Conservation (phyloP, 64 coral and sea anemone species). For the Stichodactyla mertensii region DNA sequence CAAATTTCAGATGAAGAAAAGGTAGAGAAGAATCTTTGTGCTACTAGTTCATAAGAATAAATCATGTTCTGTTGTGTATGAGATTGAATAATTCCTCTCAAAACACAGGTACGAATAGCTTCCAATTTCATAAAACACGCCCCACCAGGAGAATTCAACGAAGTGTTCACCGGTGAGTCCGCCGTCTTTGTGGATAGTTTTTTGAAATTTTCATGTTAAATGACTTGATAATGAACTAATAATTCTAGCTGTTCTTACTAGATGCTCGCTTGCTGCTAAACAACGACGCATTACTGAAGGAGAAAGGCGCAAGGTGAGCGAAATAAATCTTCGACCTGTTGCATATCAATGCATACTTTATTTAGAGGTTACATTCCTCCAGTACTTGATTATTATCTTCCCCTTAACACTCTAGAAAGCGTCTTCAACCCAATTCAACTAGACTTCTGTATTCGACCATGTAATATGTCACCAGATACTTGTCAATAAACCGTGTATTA, state of each 20-base stretch:
- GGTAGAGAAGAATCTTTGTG: slow-evolving; percentile 46
- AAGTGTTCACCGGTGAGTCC: slow-evolving; percentile 93
- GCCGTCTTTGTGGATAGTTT: background rate
- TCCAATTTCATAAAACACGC: slow-evolving; percentile 99
- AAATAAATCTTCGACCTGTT: slow-evolving; percentile 24
- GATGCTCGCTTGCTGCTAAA: slow-evolving; percentile 93
- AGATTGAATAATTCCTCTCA: slow-evolving; percentile 21
- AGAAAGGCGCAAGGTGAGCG: slow-evolving; percentile 80
- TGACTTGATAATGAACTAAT: background rate
- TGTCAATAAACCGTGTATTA: background rate
- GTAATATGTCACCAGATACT: background rate
- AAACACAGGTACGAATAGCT: slow-evolving; percentile 89
- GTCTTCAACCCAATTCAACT: background rate
- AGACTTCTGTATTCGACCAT: background rate
- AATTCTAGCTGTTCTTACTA: slow-evolving; percentile 22
- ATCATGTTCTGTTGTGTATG: slow-evolving; percentile 3
- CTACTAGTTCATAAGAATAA: background rate
- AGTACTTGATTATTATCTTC: background rate
- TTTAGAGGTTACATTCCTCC: background rate
- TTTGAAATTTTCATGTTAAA: background rate
- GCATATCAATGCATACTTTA: background rate
- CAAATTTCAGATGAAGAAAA: slow-evolving; percentile 91
- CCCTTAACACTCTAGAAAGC: background rate
- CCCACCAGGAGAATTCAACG: slow-evolving; percentile 99
- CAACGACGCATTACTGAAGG: slow-evolving; percentile 87